phyloP scores from a whole-genome alignment of 2,888 invertebrate genomes.

The Tipula confusa region DNA sequence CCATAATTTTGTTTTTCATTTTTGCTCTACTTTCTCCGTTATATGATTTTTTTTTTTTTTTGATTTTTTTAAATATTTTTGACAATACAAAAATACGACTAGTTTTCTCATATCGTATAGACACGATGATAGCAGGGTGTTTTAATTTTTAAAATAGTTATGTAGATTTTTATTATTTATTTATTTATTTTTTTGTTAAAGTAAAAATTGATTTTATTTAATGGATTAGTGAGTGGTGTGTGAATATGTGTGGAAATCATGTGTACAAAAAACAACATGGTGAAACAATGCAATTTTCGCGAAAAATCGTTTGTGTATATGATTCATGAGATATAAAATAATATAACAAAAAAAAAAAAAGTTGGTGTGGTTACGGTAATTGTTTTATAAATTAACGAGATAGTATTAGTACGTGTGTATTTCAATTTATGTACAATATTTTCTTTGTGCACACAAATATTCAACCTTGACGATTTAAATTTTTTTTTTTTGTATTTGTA shows the following conservation, averaged over 20 bases:
- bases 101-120: background rate
- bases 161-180: background rate
- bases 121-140: background rate
- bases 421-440: background rate
- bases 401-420: conserved; percentile 27
- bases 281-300: conserved; percentile 29
- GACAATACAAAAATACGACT: background rate
- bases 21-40: conserved; percentile 29
- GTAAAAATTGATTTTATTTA: background rate
- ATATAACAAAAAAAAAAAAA: background rate
- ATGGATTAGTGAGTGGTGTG: no score
- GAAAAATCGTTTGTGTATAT: conserved; percentile 26
- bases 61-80: background rate
- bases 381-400: background rate
- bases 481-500: background rate
- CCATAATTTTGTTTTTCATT: background rate
- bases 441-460: conserved; percentile 3
- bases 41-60: background rate
- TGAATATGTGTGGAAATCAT: conserved; percentile 12
- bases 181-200: background rate
- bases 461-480: conserved; percentile 25
- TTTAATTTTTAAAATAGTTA: no score
- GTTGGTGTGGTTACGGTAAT: background rate
- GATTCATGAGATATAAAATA: background rate
- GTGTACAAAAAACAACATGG: background rate